A percentile compares a stretch with the other conserved stretches of the same genome.
These are phyloP conservation scores for Meiosimyza platycephala DNA, from an alignment of 2,888 invertebrate species.

Conservation along the genomic window DNA sequence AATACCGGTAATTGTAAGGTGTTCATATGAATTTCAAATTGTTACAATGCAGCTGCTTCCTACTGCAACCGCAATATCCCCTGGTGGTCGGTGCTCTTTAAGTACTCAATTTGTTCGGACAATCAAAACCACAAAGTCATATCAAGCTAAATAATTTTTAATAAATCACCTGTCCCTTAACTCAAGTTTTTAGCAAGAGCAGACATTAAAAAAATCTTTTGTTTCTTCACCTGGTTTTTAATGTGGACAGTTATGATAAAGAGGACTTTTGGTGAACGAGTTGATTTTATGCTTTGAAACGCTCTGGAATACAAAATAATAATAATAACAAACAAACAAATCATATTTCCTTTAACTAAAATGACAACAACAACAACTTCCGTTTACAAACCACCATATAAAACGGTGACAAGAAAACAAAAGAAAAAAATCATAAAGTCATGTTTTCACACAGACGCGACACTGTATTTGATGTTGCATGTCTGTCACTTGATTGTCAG, in stretches of 20 bases:
- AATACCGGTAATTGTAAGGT: too few species aligned
- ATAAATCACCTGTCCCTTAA: conserved; percentile 21
- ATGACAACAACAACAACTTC: conserved; percentile 35
- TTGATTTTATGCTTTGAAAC: conserved; percentile 14
- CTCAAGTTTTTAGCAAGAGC: neutral
- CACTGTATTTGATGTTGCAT: conserved; percentile 48
- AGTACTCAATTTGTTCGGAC: neutral
- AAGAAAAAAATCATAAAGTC: conserved; percentile 57
- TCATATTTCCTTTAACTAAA: conserved; percentile 22
- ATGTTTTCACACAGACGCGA: conserved; percentile 58
- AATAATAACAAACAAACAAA: conserved; percentile 19
- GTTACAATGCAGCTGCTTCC: conserved; percentile 9
- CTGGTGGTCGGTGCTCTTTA: neutral
- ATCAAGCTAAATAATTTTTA: conserved; percentile 15
- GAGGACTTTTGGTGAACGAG: conserved; percentile 12
- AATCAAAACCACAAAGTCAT: conserved; percentile 18
- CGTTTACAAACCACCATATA: conserved; percentile 37
- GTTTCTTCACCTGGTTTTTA: neutral
- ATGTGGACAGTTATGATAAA: neutral
- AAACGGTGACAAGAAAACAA: conserved; percentile 1
- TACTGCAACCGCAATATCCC: neutral
- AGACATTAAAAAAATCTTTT: neutral
- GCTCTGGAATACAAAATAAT: conserved; percentile 1
- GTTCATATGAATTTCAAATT: too few species aligned
- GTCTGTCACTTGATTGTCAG: conserved; percentile 58